Evolutionary conservation across 2,113 vertebrate species (phyloP), one percentile per base, ranked within the genome.

Genomic region (Centropus bengalensis): DNA sequence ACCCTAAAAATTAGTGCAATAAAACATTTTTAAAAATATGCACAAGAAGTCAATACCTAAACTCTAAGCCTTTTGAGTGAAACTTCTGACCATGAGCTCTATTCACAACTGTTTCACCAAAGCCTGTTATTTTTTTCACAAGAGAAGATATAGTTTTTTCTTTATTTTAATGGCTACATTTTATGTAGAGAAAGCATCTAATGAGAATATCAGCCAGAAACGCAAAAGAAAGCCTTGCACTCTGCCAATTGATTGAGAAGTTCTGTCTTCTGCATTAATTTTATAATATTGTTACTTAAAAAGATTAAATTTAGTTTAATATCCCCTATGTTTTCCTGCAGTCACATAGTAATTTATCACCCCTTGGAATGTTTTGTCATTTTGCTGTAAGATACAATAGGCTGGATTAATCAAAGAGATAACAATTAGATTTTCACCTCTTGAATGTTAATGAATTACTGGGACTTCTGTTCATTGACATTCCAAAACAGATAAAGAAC

Each of bases 361-460:
- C 18, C 64, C 88, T 51, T 87, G 60, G 75, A 94, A 74, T 86
- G 42, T 91, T 94, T 94, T 91, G 67, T 89, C 84, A 95, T 92
- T 92, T 89, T 94, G 70, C 75, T 94, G 66, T 87, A 74, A 74
- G 59, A 75, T 77, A 97, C 95, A 95, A 95, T 80, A 91, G 93
- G 26, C 67, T 32, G 42, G 87, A 94, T 96, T 94, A 94, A 89
- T 94, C 96, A 97, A 80, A 92, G 75, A 70, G 84, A 95, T 95
- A 95, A 95, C 85, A 95, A 89, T 82, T 52, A 91, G 82, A 86
- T 92, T 91, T 91, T 94, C 54, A 86, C 75, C 70, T 83, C 78
- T 95, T 95, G 91, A 95, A 94, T 94, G 92, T 95, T 93, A 96
- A 97, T 94, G 84, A 80, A 80, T 89, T 92, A 85, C 26, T 94